Base-by-base conservation (phyloP, 2,797 vertebrate species). In the Aldrovandia affinis region DNA sequence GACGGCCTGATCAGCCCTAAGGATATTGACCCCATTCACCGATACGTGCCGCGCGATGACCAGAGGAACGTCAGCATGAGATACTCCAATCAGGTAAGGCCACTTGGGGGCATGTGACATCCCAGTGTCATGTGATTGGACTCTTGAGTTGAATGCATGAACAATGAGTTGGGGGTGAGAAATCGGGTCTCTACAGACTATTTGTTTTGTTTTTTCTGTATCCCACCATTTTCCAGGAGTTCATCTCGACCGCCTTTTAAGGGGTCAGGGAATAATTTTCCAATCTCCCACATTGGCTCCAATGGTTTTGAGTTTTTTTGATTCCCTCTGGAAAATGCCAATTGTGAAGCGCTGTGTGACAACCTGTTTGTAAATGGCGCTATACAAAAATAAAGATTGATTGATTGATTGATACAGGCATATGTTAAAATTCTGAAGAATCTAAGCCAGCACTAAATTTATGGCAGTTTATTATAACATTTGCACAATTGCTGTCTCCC, bases 51-150 rank as follows among this genome's bases (percentile, higher is more conserved):
- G 3, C 92, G 89, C 2, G 92, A 97, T 89, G 96, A 97, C 86
- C 98, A 99, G 86, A 94, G 98, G 55, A 99, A 99, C 0, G 96
- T 99, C 90, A 97, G 97, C 93, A 98, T 99, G 98, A 92, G 98
- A 80, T 99, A 97, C 92, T 99, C 98, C 63, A 99, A 99, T 88
- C 98, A 98, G 97, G 98, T 99, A 86, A 90, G 90, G 33, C 47
- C 0, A 1, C 44, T 14, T 57, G 3, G 25, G 22, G 18, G 63
- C 42, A 15, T 36, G 1, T 30, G 79, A 81, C 47, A 50, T 50
- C 9, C 36, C 10, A 8, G 83, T 57, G 18, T 77, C 39, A 73
- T 22, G 68, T 73, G 68, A 73, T 30, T 4, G 10, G 33, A 0
- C 28, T 68, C 33, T 22, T 73, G 20, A 77, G 10, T 6, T 47